These are phyloP conservation scores for Xestia xanthographa DNA, from an alignment of 2,888 invertebrate genomes.

Conservation along the genomic window DNA sequence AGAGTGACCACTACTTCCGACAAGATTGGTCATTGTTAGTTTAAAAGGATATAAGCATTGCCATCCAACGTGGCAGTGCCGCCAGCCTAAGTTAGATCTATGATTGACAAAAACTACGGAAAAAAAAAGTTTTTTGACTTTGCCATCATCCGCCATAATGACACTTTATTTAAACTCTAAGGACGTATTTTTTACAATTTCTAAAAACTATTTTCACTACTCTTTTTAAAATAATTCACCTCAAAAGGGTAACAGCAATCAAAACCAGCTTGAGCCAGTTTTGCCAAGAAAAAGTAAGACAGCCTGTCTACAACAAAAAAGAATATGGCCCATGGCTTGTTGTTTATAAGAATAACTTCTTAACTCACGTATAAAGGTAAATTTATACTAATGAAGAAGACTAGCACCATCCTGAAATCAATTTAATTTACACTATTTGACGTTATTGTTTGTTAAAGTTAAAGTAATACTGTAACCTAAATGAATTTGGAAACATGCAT, in stretches of 20 bases:
- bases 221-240: too few species aligned
- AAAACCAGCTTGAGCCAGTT: too few species aligned
- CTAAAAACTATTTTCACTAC: too few species aligned
- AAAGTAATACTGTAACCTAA: not conserved
- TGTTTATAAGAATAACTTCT: not conserved
- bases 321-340: too few species aligned
- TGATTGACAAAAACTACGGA: not conserved
- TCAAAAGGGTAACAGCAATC: too few species aligned
- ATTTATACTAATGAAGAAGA: not conserved
- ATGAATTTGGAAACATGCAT: not conserved
- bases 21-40: not conserved
- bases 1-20: too few species aligned
- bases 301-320: too few species aligned
- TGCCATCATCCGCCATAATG: not conserved
- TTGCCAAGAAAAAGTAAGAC: too few species aligned
- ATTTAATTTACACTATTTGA: not conserved
- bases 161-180: not conserved
- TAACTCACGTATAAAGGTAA: not conserved
- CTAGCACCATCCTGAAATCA: not conserved
- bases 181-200: not conserved
- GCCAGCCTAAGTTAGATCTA: not conserved
- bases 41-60: not conserved
- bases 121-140: not conserved
- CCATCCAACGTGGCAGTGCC: too few species aligned
- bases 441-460: not conserved